phyloP scores from a whole-genome alignment of 1,140 invertebrate species.

The Drosophila tristis region DNA sequence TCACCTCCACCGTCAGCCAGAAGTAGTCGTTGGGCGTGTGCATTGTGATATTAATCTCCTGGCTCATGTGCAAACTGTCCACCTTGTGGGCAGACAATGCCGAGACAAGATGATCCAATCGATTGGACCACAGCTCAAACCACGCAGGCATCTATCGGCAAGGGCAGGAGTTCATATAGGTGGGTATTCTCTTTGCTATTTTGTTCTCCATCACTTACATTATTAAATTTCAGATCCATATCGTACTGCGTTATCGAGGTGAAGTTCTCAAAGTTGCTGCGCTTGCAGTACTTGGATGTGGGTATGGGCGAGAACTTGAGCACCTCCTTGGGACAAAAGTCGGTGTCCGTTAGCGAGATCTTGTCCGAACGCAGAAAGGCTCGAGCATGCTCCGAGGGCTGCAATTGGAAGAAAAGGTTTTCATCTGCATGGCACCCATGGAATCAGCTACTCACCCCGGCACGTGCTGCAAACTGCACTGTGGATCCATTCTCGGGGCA shows the following conservation, averaged over 20 bases:
- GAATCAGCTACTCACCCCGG: conserved; percentile 65
- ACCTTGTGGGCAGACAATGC: conserved; percentile 73
- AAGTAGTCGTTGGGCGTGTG: conserved; percentile 77
- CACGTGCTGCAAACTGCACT: conserved; percentile 68
- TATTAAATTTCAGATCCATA: conserved; percentile 78
- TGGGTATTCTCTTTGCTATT: background rate
- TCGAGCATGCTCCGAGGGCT: conserved; percentile 80
- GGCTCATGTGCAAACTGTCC: conserved; percentile 73
- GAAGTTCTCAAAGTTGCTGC: conserved; percentile 81
- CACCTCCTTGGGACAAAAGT: conserved; percentile 82
- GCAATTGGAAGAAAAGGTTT: background rate
- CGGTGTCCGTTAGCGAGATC: conserved; percentile 72
- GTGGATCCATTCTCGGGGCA: conserved; percentile 70
- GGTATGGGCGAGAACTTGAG: conserved; percentile 82
- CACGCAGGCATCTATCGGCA: conserved; percentile 75
- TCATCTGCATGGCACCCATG: background rate
- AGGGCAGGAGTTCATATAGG: background rate
- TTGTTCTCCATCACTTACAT: conserved; percentile 41
- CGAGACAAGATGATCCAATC: conserved; percentile 79
- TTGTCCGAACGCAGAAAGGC: conserved; percentile 74
- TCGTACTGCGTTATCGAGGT: conserved; percentile 79
- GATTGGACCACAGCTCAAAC: conserved; percentile 79
- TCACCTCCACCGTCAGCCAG: conserved; percentile 73
- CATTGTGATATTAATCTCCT: conserved; percentile 72
- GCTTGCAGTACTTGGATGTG: conserved; percentile 78